Conservation (phyloP, 2,888 invertebrate genomes). For the Eupeodes latifasciatus region DNA sequence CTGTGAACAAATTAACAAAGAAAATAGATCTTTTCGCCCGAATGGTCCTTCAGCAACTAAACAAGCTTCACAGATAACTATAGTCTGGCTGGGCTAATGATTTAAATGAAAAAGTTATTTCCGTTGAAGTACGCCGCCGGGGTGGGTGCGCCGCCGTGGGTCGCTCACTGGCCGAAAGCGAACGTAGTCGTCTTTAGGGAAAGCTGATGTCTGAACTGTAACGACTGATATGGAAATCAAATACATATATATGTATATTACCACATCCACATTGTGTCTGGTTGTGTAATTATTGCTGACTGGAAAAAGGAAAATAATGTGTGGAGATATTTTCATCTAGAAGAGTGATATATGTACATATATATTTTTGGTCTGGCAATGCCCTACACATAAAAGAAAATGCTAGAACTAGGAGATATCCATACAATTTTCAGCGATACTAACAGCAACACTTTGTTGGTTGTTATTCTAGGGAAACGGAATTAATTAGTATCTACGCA, state of each 20-base stretch:
- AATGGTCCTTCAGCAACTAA: slow-evolving; percentile 71
- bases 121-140: slow-evolving; percentile 11
- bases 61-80: slow-evolving; percentile 31
- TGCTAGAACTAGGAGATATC: slow-evolving; percentile 26
- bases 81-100: slow-evolving; percentile 61
- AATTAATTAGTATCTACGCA: slow-evolving; percentile 42
- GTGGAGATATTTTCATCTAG: not conserved
- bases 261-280: slow-evolving; percentile 34
- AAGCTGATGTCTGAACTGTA: slow-evolving; percentile 4
- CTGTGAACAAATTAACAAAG: not conserved
- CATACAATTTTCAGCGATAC: slow-evolving; percentile 21
- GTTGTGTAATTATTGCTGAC: slow-evolving; percentile 53
- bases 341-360: not conserved
- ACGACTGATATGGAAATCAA: slow-evolving; percentile 58
- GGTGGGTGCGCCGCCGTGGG: too few relatives aligned
- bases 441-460: slow-evolving; percentile 17
- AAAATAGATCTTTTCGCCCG: slow-evolving; percentile 58
- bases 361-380: slow-evolving; percentile 21
- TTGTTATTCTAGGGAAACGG: not conserved
- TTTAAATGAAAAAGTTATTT: slow-evolving; percentile 53
- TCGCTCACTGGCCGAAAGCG: too few relatives aligned
- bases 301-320: not conserved
- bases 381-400: slow-evolving; percentile 26
- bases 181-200: not conserved
- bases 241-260: not conserved